Evolutionary conservation across 30 jellyfish, hydroid and myxozoan genomes (phyloP), one percentile per base, ranked within the genome.

Genomic region (Mastigias papua): DNA sequence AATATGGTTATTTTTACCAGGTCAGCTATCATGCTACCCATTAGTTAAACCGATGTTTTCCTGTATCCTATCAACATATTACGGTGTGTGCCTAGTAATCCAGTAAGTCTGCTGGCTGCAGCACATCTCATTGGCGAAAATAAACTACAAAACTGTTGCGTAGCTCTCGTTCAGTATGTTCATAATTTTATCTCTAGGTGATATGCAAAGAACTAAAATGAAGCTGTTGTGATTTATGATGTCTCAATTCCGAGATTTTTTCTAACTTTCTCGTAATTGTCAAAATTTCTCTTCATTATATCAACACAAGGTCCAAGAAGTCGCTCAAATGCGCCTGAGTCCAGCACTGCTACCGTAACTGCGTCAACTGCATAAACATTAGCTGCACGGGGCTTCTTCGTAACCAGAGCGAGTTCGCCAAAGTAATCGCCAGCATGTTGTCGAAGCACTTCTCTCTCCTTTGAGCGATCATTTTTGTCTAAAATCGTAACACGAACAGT

Each of bases 281-380:
- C 91, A 29, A 94, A 63, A 51, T 94, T 90, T 61, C 99, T 58
- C 84, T 94, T 90, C 99, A 94, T 94, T 4, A 94, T 86, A 37
- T 94, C 96, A 27, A 94, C 97, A 58, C 99, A 94, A 31, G 99
- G 99, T 69, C 99, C 99, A 25, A 94, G 89, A 30, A 94, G 88
- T 73, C 99, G 64, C 70, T 94, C 99, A 71, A 94, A 94, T 17
- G 99, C 99, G 46, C 93, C 94, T 13, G 95, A 93, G 63, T 94
- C 97, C 20, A 94, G 89, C 0, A 94, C 97, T 28, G 99, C 99
- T 0, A 96, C 91, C 34, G 94, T 71, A 23, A 76, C 84, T 21
- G 83, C 46, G 7, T 89, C 97, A 15, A 81, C 97, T 33, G 96
- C 92, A 80, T 85, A 85, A 21, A 94, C 99, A 35, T 90, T 58